These are phyloP conservation scores for Stigmatopora argus DNA, from an alignment of 2,113 vertebrate genomes.

Conservation along the genomic window DNA sequence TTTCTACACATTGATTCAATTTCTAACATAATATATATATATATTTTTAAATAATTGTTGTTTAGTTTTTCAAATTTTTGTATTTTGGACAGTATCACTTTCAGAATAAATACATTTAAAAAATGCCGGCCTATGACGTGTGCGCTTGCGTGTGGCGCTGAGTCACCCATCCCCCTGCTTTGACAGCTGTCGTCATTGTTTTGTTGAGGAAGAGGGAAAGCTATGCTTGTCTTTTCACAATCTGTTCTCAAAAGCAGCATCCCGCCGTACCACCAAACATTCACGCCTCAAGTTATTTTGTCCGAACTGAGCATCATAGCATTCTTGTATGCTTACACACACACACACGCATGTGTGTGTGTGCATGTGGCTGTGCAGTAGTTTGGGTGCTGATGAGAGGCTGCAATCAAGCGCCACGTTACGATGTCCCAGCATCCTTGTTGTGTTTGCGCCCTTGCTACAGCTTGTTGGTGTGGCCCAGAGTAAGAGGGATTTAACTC, in stretches of 20 bases:
- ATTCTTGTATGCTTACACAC: neutral
- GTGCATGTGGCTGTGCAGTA: neutral
- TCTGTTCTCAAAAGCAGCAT: neutral
- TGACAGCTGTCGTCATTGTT: constrained; percentile 45
- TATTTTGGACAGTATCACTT: neutral
- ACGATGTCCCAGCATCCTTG: neutral
- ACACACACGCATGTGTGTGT: no score
- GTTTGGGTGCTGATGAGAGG: neutral
- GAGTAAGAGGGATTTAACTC: neutral
- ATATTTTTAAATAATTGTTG: no score
- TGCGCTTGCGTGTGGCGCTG: constrained; percentile 28
- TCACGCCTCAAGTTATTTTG: neutral
- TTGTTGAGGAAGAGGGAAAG: constrained; percentile 10
- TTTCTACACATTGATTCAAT: no score
- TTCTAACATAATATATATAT: no score
- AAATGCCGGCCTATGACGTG: constrained; percentile 10
- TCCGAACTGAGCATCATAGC: neutral
- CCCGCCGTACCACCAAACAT: neutral
- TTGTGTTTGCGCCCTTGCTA: neutral
- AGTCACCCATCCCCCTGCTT: constrained; percentile 51
- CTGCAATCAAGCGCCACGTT: neutral
- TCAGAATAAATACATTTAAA: neutral
- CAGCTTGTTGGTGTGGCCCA: neutral
- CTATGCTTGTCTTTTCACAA: neutral
- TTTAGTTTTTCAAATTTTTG: neutral